Conservation (phyloP, 2,888 invertebrate genomes). For the Hypercompe scribonia region DNA sequence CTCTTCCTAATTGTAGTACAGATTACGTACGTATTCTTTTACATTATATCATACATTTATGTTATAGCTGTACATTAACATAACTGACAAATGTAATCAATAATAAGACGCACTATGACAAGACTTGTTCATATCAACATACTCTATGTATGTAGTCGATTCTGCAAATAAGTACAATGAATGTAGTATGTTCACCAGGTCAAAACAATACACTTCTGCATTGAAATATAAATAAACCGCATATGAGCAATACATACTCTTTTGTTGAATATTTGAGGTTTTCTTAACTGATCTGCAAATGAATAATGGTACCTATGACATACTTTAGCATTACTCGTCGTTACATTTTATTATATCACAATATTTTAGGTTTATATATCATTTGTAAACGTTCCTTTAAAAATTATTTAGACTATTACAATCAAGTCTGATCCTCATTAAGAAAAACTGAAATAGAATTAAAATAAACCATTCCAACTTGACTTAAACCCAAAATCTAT, state of each 20-base stretch:
- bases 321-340: not conserved
- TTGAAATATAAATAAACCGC: conserved; percentile 32
- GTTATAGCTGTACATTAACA: not conserved
- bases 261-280: conserved; percentile 17
- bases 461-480: too few relatives aligned
- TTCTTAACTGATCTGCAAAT: conserved; percentile 9
- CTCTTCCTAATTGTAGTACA: too few relatives aligned
- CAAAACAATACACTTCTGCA: conserved; percentile 29
- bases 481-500: too few relatives aligned
- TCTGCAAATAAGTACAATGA: conserved; percentile 34
- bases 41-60: not conserved
- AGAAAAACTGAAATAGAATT: too few relatives aligned
- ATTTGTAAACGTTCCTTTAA: not conserved
- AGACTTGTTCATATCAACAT: not conserved
- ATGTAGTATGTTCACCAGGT: conserved; percentile 37
- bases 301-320: not conserved
- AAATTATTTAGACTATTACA: not conserved
- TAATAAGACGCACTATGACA: not conserved
- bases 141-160: conserved; percentile 13
- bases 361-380: too few relatives aligned
- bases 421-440: too few relatives aligned
- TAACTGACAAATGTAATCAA: not conserved
- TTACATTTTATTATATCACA: not conserved
- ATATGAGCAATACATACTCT: conserved; percentile 12
- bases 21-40: not conserved